Conservation (phyloP, 2,113 vertebrate species). For the Pseudopodoces humilis region DNA sequence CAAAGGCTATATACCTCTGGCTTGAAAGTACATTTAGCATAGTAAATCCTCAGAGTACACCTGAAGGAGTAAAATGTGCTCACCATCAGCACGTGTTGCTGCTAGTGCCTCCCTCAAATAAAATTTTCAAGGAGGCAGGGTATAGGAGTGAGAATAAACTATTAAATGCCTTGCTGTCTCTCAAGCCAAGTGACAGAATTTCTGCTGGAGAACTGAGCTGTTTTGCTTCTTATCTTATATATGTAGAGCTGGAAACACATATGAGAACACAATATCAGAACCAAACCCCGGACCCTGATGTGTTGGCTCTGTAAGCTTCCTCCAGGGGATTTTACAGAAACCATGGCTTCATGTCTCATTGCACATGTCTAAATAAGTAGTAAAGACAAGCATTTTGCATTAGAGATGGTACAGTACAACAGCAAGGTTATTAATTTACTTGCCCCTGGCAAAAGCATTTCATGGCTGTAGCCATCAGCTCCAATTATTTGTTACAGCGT, state of each 20-base stretch:
- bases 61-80: background rate
- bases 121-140: background rate
- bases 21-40: background rate
- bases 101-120: background rate
- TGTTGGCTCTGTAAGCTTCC: background rate
- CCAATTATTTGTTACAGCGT: background rate
- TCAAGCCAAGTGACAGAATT: background rate
- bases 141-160: background rate
- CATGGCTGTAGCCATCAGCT: background rate
- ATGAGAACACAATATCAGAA: constrained; percentile 4
- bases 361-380: constrained; percentile 5
- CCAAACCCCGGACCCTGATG: background rate
- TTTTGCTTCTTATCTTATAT: background rate
- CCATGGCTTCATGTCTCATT: constrained; percentile 22
- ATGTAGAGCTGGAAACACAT: background rate
- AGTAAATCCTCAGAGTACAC: background rate
- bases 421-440: background rate
- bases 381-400: background rate
- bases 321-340: constrained; percentile 15
- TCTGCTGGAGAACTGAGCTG: background rate
- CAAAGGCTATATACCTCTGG: background rate
- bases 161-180: background rate
- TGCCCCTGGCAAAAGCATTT: constrained; percentile 26
- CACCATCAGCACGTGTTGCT: background rate
- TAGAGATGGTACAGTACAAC: background rate